Conservation (phyloP, 1,140 invertebrate genomes). For the Bombus sibiricus region DNA sequence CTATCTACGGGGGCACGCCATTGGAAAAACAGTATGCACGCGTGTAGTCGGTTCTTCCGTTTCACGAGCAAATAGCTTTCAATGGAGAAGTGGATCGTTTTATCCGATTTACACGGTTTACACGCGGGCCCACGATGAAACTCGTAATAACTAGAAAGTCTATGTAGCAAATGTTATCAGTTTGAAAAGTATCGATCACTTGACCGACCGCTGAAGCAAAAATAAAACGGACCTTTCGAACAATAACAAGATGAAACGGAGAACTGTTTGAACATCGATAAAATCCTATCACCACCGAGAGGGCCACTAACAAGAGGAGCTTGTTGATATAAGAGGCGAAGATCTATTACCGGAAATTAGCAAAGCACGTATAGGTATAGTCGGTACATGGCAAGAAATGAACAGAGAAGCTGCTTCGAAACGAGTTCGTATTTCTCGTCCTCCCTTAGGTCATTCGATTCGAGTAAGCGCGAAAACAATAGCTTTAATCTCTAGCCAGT, state of each 20-base stretch:
- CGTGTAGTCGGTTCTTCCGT: not conserved
- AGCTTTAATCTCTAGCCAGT: conserved; percentile 64
- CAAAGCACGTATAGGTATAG: conserved; percentile 30
- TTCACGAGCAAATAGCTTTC: not conserved
- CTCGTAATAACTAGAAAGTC: not conserved
- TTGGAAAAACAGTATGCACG: not conserved
- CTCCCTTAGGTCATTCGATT: conserved; percentile 50
- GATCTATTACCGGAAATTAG: conserved; percentile 64
- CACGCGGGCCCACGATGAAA: not conserved
- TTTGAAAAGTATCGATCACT: conserved; percentile 35
- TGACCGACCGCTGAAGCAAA: not conserved
- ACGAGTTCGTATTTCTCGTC: conserved; percentile 49
- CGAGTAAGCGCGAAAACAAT: conserved; percentile 64
- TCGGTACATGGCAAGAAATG: conserved; percentile 39
- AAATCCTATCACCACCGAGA: not conserved
- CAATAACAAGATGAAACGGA: conserved; percentile 19
- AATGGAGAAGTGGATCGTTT: not conserved
- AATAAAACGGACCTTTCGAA: conserved; percentile 26
- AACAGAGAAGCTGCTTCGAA: conserved; percentile 34
- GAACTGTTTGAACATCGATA: conserved; percentile 16
- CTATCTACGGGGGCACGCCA: no score
- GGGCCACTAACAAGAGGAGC: not conserved
- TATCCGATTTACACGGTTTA: conserved; percentile 4
- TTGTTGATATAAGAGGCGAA: conserved; percentile 32
- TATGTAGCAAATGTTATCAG: not conserved